Evolutionary conservation across 2,888 invertebrate genomes (phyloP), one percentile per base, ranked within the genome.

Genomic region (Lamellibrachia satsuma): DNA sequence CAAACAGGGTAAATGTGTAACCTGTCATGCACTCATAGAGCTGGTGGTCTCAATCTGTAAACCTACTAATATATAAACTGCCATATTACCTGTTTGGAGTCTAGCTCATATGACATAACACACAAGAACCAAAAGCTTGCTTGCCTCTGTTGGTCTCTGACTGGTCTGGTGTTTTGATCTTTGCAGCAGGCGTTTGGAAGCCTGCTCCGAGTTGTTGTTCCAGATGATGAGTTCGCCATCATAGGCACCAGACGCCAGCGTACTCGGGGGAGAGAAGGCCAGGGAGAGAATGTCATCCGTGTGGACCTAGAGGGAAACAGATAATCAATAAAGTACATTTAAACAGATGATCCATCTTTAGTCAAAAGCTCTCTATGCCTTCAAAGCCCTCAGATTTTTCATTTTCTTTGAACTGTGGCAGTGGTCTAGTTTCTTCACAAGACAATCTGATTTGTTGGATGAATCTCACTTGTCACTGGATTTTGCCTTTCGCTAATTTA

Each of bases 151-250:
- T 75, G 75, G 75, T n/a, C n/a, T 75, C 75, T 75, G 75, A 75
- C 75, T 22, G 75, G 15, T 6, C 1, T 75, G 75, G 6, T 75
- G 75, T 15, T 75, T 75, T 22, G 95, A 95, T 51, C 96, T 93
- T 93, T 96, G 95, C 52, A 93, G 94, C 90, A 96, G 93, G 92
- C 95, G 95, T 39, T 93, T 93, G 75, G 93, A 92, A 0, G 95
- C 95, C 92, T 95, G 95, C 93, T 96, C 96, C 0, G 96, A 96
- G 93, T 96, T 96, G 75, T 95, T 96, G 94, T 96, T 96, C 96
- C 96, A 96, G 52, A 96, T 93, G 9, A 96, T 95, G 51, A 96
- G 96, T 92, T 96, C 96, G 7, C 96, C 96, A 93, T 96, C 96
- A 92, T 96, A 96, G 4, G 96, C 95, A 7, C 95, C 96, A 9